Evolutionary conservation across 2,888 invertebrate species (phyloP).

Genomic region (Glyphotaelius pellucidus): DNA sequence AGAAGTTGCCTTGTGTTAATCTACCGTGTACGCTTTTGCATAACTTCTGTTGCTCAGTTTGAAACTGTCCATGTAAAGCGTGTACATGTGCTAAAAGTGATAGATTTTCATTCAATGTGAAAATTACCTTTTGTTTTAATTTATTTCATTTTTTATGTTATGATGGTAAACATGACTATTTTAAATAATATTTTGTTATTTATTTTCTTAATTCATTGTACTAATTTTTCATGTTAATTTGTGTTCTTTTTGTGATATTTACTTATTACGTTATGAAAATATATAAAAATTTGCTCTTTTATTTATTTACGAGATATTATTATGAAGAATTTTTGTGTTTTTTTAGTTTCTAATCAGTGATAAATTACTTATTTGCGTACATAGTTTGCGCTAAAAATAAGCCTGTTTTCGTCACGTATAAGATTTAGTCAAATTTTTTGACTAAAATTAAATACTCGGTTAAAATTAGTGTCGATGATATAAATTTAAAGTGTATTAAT

Average conservation of each 20-base stretch:
- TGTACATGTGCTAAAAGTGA: constrained; percentile 48
- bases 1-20: constrained; percentile 60
- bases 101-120: constrained; percentile 41
- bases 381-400: background rate
- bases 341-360: background rate
- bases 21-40: constrained; percentile 40
- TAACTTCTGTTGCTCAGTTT: constrained; percentile 23
- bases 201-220: constrained; percentile 2
- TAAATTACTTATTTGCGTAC: background rate
- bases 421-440: background rate
- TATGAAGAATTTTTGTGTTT: background rate
- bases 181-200: constrained; percentile 36
- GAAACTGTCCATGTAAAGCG: constrained; percentile 33
- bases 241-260: constrained; percentile 39
- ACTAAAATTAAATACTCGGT: background rate
- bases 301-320: constrained; percentile 9
- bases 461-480: constrained; percentile 15
- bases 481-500: background rate
- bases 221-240: constrained; percentile 28
- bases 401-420: background rate
- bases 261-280: background rate
- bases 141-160: constrained; percentile 18
- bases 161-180: constrained; percentile 1
- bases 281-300: background rate
- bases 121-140: constrained; percentile 30